Evolutionary conservation across 92 coral and sea anemone genomes (phyloP).

Genomic region (Meandrina meandrites): DNA sequence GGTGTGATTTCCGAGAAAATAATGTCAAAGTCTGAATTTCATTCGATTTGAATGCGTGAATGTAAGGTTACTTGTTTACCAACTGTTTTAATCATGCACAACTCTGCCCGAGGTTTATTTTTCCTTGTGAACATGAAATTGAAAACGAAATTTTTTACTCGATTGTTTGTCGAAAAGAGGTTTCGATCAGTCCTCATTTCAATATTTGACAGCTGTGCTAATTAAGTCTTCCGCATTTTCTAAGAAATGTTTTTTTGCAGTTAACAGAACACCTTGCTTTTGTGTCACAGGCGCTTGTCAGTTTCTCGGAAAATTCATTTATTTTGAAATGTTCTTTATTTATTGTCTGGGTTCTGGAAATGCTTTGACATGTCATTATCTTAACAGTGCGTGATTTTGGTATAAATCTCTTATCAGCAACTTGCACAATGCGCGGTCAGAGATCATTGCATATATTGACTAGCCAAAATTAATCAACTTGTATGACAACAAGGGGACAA

Average conservation of each 20-base stretch:
- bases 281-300: neutral
- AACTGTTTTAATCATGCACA: neutral
- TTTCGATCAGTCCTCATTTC: neutral
- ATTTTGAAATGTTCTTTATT: neutral
- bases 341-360: neutral
- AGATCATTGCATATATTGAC: neutral
- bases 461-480: too few relatives aligned
- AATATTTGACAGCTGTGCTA: neutral
- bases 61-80: neutral
- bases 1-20: slow-evolving; percentile 19
- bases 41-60: neutral
- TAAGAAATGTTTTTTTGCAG: slow-evolving; percentile 8
- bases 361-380: neutral
- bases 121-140: neutral
- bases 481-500: neutral
- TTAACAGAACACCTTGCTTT: neutral
- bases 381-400: neutral
- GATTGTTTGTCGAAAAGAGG: neutral
- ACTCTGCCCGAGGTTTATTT: neutral
- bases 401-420: too few relatives aligned
- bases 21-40: neutral
- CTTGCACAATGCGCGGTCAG: too few relatives aligned
- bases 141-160: neutral
- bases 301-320: neutral
- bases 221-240: slow-evolving; percentile 27